Conservation (phyloP, 2,113 vertebrate species). For the Seriola dumerili region DNA sequence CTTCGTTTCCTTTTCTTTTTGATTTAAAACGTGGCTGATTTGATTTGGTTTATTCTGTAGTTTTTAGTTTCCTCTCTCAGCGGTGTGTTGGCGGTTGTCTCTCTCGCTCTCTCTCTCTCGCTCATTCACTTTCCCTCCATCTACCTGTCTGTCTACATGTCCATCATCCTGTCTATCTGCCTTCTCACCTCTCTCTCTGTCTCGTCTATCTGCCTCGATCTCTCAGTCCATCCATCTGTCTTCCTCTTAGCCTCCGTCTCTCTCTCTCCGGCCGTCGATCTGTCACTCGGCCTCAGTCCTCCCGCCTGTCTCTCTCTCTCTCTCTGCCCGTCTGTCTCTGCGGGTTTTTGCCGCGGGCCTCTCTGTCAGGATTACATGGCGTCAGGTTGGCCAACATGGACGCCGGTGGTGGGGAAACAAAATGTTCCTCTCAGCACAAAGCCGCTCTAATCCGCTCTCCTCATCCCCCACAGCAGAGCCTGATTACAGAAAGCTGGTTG, state of each 20-base stretch:
- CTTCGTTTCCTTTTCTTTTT: too few relatives aligned
- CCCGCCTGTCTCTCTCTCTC: constrained; percentile 19
- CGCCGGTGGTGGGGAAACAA: constrained; percentile 79
- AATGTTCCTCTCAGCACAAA: constrained; percentile 81
- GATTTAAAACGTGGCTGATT: too few relatives aligned
- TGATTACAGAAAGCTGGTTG: constrained; percentile 71
- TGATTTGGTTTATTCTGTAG: background rate
- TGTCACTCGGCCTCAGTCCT: constrained; percentile 15
- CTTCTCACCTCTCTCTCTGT: constrained; percentile 28
- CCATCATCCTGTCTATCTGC: constrained; percentile 48
- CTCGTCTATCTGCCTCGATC: constrained; percentile 13
- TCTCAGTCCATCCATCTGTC: constrained; percentile 37
- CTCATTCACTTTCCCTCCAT: constrained; percentile 44
- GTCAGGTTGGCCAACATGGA: constrained; percentile 82
- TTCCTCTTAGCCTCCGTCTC: background rate
- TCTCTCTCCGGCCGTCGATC: constrained; percentile 18
- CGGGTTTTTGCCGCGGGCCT: constrained; percentile 11
- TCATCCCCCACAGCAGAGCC: constrained; percentile 66
- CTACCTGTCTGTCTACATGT: constrained; percentile 37
- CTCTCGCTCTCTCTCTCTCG: constrained; percentile 15
- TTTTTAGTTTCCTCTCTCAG: background rate
- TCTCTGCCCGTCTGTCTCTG: constrained; percentile 14
- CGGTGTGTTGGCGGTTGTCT: background rate
- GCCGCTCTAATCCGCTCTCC: constrained; percentile 76
- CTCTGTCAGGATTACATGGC: constrained; percentile 73